Conservation (phyloP, 2,888 invertebrate species). For the Globia sparganii region DNA sequence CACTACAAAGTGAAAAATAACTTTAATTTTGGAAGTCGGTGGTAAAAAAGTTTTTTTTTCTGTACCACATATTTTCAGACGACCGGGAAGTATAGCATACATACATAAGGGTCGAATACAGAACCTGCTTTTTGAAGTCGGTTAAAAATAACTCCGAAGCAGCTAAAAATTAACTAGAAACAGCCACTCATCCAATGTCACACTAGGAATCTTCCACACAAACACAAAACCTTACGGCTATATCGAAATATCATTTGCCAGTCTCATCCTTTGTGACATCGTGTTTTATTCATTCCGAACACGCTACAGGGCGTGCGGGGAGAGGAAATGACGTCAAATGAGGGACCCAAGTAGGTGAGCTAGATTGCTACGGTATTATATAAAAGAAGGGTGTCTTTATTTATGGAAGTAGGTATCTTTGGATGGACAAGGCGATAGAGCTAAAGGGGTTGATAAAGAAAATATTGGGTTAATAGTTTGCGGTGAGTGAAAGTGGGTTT, state of each 20-base stretch:
- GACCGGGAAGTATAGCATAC: no score
- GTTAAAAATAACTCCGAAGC: not conserved
- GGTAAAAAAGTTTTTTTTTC: no score
- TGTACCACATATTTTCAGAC: no score
- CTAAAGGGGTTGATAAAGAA: conserved; percentile 1
- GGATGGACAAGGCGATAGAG: conserved; percentile 1
- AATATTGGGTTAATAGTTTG: conserved; percentile 21
- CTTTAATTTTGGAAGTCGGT: no score
- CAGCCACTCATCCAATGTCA: not conserved
- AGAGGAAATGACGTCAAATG: conserved; percentile 54
- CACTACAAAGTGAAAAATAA: no score
- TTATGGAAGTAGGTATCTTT: conserved; percentile 21
- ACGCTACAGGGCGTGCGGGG: conserved; percentile 1
- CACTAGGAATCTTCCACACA: not conserved
- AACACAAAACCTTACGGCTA: conserved; percentile 17
- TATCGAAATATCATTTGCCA: conserved; percentile 59
- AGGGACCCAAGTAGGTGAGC: conserved; percentile 56
- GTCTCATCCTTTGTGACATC: conserved; percentile 33
- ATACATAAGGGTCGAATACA: no score
- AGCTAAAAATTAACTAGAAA: not conserved
- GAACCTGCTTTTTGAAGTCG: no score
- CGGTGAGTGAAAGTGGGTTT: not conserved
- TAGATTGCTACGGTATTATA: conserved; percentile 54
- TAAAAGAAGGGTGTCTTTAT: conserved; percentile 48
- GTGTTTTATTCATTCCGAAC: conserved; percentile 63